phyloP scores from a whole-genome alignment of 30 jellyfish, hydroid and myxozoan genomes.

The Turritopsis dohrnii region DNA sequence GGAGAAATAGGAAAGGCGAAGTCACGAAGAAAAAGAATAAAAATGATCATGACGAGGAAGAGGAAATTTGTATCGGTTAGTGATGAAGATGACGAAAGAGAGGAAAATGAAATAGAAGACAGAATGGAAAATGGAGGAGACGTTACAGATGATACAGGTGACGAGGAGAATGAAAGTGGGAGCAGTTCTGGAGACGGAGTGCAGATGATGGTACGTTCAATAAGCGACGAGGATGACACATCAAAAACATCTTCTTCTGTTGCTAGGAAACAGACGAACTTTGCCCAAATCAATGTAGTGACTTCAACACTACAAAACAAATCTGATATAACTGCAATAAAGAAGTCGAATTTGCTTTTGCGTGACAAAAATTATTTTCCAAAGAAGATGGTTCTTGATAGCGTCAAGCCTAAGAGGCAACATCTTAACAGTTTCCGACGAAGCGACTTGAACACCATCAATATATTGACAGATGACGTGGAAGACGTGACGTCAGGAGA shows the following conservation, averaged over 20 bases:
- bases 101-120: background rate
- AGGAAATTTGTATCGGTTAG: slow-evolving; percentile 24
- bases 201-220: slow-evolving; percentile 5
- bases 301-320: background rate
- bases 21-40: slow-evolving; percentile 32
- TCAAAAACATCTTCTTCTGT: background rate
- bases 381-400: slow-evolving; percentile 41
- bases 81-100: background rate
- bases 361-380: slow-evolving; percentile 30
- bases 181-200: slow-evolving; percentile 25
- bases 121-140: background rate
- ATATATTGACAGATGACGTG: background rate
- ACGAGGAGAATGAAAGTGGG: slow-evolving; percentile 8
- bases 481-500: background rate
- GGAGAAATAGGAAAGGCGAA: slow-evolving; percentile 19
- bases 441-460: background rate
- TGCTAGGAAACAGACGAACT: background rate
- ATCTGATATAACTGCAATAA: slow-evolving; percentile 3
- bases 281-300: too few species aligned
- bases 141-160: background rate
- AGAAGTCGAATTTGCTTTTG: slow-evolving; percentile 19
- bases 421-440: slow-evolving; percentile 14
- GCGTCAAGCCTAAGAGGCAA: slow-evolving; percentile 24
- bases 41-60: slow-evolving; percentile 30
- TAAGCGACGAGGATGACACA: too few species aligned